phyloP scores from a whole-genome alignment of 2,113 vertebrate species.

The Limanda limanda region DNA sequence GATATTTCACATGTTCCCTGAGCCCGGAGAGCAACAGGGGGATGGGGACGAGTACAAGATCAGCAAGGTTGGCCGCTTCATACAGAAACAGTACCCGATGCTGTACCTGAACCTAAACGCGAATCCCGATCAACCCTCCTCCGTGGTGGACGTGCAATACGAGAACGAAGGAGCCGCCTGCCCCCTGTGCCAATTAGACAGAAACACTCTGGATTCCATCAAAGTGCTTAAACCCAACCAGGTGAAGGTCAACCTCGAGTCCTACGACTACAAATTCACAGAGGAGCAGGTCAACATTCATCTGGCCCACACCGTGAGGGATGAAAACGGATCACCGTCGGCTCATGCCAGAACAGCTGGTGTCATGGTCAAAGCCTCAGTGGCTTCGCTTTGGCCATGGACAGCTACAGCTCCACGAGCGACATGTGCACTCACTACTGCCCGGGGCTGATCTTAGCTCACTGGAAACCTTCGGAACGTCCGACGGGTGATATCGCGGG shows the following conservation, averaged over 20 bases:
- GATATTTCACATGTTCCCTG: not conserved
- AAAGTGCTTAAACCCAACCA: constrained; percentile 11
- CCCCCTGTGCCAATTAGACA: not conserved
- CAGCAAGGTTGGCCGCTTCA: not conserved
- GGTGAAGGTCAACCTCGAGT: not conserved
- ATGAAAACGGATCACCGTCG: no score
- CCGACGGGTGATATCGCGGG: no score
- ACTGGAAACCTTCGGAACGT: no score
- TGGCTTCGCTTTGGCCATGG: not conserved
- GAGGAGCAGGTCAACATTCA: constrained; percentile 10
- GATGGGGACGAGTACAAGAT: not conserved
- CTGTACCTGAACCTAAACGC: constrained; percentile 3
- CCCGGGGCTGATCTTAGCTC: no score
- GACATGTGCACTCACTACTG: no score
- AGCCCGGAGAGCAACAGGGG: not conserved
- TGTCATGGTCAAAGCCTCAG: not conserved
- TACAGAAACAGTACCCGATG: constrained; percentile 32
- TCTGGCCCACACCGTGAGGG: constrained; percentile 1
- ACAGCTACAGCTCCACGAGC: no score
- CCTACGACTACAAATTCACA: no score
- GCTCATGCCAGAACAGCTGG: no score
- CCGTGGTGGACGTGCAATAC: not conserved
- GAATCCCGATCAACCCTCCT: rapidly evolving
- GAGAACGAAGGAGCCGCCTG: rapidly evolving
- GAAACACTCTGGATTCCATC: constrained; percentile 19